These are phyloP conservation scores for Drosophila macrospina DNA, from an alignment of 2,888 invertebrate species.

Conservation along the genomic window DNA sequence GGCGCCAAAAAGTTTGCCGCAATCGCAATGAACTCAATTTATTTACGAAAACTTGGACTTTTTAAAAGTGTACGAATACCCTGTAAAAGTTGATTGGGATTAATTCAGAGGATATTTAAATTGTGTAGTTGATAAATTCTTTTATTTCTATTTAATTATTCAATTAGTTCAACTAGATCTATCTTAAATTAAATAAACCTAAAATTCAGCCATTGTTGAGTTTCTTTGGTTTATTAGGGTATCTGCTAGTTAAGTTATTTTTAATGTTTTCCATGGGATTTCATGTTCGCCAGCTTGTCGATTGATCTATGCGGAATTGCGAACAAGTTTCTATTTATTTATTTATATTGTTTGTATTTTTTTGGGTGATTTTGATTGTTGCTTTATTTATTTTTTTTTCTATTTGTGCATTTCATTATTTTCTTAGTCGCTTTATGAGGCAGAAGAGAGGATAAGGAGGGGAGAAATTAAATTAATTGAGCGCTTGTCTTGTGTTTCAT, in stretches of 20 bases:
- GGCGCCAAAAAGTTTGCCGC: constrained; percentile 8
- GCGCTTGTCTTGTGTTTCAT: constrained; percentile 46
- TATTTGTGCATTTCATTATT: constrained; percentile 30
- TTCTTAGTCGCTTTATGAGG: background rate
- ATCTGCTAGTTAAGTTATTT: background rate
- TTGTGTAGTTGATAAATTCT: background rate
- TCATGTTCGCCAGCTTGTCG: background rate
- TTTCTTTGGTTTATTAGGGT: background rate
- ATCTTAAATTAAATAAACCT: background rate
- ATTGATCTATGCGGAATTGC: constrained; percentile 36
- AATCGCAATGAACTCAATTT: constrained; percentile 6
- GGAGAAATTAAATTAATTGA: constrained; percentile 51
- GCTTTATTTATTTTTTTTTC: background rate
- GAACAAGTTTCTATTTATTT: constrained; percentile 40
- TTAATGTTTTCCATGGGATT: constrained; percentile 1
- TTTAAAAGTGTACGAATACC: background rate
- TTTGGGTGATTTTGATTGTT: constrained; percentile 14
- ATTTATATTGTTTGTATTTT: constrained; percentile 24
- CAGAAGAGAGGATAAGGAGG: background rate
- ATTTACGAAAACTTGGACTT: background rate
- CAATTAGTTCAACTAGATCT: background rate
- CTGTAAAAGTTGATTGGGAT: background rate
- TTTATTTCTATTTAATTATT: background rate
- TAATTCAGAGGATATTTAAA: background rate
- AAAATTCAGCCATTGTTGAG: too few species aligned